phyloP scores from a whole-genome alignment of 2,797 vertebrate genomes.

The Masticophis lateralis region DNA sequence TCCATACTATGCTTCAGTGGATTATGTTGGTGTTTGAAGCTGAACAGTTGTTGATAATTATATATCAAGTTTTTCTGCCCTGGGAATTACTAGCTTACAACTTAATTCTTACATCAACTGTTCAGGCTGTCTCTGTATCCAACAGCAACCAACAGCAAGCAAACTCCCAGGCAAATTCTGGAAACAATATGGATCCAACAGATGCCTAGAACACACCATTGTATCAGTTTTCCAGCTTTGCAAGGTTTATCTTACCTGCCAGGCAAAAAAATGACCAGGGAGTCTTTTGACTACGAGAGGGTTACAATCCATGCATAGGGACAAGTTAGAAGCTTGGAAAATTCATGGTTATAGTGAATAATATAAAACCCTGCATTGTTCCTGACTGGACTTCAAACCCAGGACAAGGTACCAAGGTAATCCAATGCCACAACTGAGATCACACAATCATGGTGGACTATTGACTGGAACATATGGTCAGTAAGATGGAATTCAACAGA shows the following conservation, averaged over 20 bases:
- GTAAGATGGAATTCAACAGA: neutral
- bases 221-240: neutral
- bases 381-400: neutral
- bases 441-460: neutral
- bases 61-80: neutral
- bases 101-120: neutral
- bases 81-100: neutral
- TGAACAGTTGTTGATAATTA: neutral
- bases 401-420: neutral
- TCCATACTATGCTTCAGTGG: neutral
- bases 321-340: neutral
- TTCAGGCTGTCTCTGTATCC: neutral
- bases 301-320: neutral
- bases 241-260: neutral
- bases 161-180: neutral
- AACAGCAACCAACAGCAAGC: neutral
- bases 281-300: neutral
- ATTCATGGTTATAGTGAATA: neutral
- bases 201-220: neutral
- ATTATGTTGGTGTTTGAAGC: neutral
- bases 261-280: neutral
- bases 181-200: neutral
- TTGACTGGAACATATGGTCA: neutral
- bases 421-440: neutral
- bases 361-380: neutral